Percentiles rank a stretch among this genome's conserved stretches.
phyloP scores from a whole-genome alignment of 2,797 vertebrate species.

The Chromobotia macracanthus region DNA sequence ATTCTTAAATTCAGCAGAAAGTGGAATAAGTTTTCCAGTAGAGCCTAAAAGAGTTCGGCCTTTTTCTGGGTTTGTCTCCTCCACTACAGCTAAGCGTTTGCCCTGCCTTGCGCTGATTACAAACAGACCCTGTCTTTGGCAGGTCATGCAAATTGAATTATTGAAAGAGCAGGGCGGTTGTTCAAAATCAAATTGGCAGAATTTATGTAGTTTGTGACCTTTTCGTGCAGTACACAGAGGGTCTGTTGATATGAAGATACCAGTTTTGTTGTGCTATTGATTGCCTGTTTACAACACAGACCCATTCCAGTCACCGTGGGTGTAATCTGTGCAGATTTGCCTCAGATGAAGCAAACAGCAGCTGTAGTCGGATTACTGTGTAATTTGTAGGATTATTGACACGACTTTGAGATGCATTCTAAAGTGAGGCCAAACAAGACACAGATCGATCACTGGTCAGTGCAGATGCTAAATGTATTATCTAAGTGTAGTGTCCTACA shows the following conservation, averaged over 20 bases:
- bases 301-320: constrained; percentile 22
- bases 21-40: constrained; percentile 46
- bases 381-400: constrained; percentile 49
- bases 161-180: not conserved
- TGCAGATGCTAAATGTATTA: constrained; percentile 54
- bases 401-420: constrained; percentile 26
- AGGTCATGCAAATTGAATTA: constrained; percentile 18
- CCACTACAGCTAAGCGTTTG: not conserved
- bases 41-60: not conserved
- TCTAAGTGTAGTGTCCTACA: constrained; percentile 37
- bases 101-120: not conserved
- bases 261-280: constrained; percentile 3
- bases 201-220: constrained; percentile 4
- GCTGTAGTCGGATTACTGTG: constrained; percentile 44
- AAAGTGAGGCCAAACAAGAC: constrained; percentile 41
- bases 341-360: constrained; percentile 45
- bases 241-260: not conserved
- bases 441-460: constrained; percentile 53
- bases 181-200: not conserved
- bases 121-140: constrained; percentile 15
- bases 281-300: constrained; percentile 28
- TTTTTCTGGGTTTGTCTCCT: constrained; percentile 47
- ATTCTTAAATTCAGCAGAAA: constrained; percentile 40
- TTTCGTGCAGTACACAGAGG: not conserved
- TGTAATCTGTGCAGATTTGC: constrained; percentile 46